Evolutionary conservation across 2,797 vertebrate species (phyloP).

Genomic region (Coluber constrictor): DNA sequence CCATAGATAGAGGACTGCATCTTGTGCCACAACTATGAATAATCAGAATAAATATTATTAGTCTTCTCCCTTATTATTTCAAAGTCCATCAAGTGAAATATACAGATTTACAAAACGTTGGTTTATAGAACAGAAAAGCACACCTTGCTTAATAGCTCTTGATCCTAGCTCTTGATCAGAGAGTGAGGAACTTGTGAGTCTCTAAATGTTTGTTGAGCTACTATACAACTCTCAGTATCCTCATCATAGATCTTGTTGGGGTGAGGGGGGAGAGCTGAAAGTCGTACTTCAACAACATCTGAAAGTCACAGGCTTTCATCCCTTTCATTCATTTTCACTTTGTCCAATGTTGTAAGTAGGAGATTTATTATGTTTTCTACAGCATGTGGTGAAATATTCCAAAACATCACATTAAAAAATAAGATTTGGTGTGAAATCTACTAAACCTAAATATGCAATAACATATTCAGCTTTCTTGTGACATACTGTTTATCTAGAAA

Average conservation of each 20-base stretch:
- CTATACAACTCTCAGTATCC: background rate
- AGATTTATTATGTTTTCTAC: background rate
- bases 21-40: background rate
- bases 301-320: background rate
- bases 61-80: background rate
- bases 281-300: background rate
- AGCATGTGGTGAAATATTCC: background rate
- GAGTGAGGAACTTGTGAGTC: background rate
- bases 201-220: background rate
- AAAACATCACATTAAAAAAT: background rate
- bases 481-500: background rate
- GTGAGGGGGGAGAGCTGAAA: background rate
- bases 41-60: background rate
- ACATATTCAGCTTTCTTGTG: background rate
- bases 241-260: background rate
- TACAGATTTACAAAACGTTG: background rate
- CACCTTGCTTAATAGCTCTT: background rate
- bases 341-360: background rate
- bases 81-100: background rate
- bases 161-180: background rate
- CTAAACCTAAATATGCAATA: background rate
- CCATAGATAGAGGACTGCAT: background rate
- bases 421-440: no score
- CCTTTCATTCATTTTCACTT: background rate
- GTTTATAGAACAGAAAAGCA: background rate